Percentiles rank a stretch among this genome's conserved stretches.
These are phyloP conservation scores for Todiramphus saurophagus DNA, from an alignment of 2,113 vertebrate species.

Conservation along the genomic window DNA sequence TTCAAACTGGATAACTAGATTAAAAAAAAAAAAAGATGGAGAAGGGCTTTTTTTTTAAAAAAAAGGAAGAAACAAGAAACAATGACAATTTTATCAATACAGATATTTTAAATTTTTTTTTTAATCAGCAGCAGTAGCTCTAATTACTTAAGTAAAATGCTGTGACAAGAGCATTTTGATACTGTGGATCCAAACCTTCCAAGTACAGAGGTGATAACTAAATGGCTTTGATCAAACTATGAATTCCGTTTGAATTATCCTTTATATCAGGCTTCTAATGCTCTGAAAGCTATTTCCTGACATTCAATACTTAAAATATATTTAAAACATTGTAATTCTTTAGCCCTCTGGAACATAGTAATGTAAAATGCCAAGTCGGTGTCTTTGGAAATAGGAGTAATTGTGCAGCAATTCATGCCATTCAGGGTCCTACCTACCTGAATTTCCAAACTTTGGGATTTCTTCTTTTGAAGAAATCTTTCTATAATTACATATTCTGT, in stretches of 20 bases:
- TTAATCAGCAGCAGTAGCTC: background rate
- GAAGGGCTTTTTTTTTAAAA: background rate
- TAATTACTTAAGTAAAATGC: background rate
- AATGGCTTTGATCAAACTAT: background rate
- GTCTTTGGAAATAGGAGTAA: background rate
- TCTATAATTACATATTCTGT: background rate
- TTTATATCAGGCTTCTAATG: background rate
- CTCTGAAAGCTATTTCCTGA: background rate
- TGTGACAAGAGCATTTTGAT: background rate
- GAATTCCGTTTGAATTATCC: background rate
- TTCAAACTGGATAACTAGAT: background rate
- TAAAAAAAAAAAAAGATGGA: background rate
- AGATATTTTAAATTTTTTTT: background rate
- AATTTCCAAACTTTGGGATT: background rate
- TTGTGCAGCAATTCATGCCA: background rate
- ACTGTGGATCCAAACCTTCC: background rate
- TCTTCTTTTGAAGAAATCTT: background rate
- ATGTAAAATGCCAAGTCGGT: background rate
- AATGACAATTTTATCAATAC: background rate
- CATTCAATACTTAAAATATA: background rate
- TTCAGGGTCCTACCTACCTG: background rate
- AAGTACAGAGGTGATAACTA: background rate
- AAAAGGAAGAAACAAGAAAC: background rate
- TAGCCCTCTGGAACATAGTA: background rate
- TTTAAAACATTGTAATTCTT: background rate